Base-by-base conservation (phyloP, 2,113 vertebrate species). In the Hypomesus transpacificus region DNA sequence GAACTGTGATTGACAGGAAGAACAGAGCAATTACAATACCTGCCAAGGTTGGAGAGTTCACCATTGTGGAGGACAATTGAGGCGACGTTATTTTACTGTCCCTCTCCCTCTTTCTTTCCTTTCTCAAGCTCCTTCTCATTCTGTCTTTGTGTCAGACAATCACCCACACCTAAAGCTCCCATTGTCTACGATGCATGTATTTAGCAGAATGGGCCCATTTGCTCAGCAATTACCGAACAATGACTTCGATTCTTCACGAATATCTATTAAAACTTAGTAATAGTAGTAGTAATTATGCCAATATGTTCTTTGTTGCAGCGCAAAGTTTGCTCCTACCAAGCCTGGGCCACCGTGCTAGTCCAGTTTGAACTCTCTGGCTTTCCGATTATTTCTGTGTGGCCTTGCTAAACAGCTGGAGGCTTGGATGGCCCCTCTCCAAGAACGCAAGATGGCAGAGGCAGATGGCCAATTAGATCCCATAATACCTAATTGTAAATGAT, bases 1-100 rank as follows among this genome's bases (percentile, higher is more conserved):
- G 88, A 85, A 91, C 71, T 71, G 86, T 94, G 94, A 95, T 84
- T 92, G 95, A 94, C 94, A 93, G 92, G 89, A 92, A 90, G 92
- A 93, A 93, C 84, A 77, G 88, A 88, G 88, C 93, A 94, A 95
- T 97, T 94, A 93, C 74, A 89, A 83, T 18, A 80, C 80, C 85
- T 88, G 92, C 93, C 82, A 89, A 80, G 9, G 64, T 76, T 65
- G 77, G 88, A 77, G 89, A 92, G 87, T 90, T 85, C 87, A 86
- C 83, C 68, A 75, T 78, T 87, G 80, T 79, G 80, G 69, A 81
- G 71, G 58, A 82, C 81, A 83, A 85, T 75, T 81, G 77, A 70
- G 66, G 60, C 76, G 59, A 57, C 65, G 75, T 75, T 78, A 80
- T 74, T 51, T 70, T 76, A 66, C 57, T 59, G 16, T 59, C 59